Base-by-base conservation (phyloP, 2,888 invertebrate species). In the Epinotia ramella region DNA sequence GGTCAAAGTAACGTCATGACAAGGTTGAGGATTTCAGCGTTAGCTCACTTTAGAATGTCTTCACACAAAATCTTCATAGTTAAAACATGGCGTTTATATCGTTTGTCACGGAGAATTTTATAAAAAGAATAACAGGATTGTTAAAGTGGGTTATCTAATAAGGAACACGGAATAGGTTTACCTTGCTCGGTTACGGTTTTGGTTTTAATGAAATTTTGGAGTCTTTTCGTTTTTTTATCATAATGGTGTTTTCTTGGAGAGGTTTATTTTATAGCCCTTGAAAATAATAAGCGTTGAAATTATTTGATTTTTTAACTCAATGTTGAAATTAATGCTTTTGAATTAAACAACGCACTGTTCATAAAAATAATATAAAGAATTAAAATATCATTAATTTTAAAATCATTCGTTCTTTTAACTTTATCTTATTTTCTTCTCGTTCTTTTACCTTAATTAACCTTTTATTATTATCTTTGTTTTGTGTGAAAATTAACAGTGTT, bases 101-200 rank as follows among this genome's bases (percentile, higher is more conserved):
- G 7, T 44, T 18, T 5, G 40, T 12, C 0, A 44, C n/a, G 11
- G 12, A 18, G n/a, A 33, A 60, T 33, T 62, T 62, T 33, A n/a
- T 33, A 62, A 33, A 33, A 62, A 62, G 33, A 62, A 62, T 28
- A 28, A 60, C 62, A 16, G 16, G 13, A 33, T 33, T 33, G 13
- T n/a, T 1, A 3, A 9, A 33, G 62, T 62, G n/a, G 33, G n/a
- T 62, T 49, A 46, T 65, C 46, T 65, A 46, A 46, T 46, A 65
- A 65, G 49, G 28, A 28, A 53, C 24, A 49, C 28, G 49, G n/a
- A 46, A 65, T 65, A 49, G 49, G 28, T 49, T 65, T 46, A 7
- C 24, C n/a, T 24, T 49, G 65, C 53, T 53, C 65, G 11, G 46
- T 65, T 65, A 65, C 46, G 65, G 65, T 65, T 65, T 53, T 46